These are phyloP conservation scores for Calypte anna DNA, from an alignment of 2,113 vertebrate genomes.

Conservation along the genomic window DNA sequence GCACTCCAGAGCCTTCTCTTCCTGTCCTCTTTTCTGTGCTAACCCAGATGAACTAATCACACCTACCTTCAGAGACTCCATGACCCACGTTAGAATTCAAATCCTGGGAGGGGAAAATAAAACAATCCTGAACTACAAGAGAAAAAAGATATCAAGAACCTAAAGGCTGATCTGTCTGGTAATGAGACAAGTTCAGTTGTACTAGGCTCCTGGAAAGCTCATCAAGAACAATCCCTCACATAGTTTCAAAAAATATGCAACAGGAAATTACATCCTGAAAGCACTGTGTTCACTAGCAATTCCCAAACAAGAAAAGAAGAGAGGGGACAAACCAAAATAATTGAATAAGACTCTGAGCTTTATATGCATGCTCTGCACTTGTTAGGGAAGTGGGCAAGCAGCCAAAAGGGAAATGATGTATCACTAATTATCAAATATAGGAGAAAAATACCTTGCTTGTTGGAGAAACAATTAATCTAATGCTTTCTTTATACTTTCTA, in stretches of 20 bases:
- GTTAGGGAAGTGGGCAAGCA: not conserved
- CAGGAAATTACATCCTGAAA: slow-evolving; percentile 61
- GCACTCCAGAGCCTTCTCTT: not conserved
- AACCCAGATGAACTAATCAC: not conserved
- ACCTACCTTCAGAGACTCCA: not conserved
- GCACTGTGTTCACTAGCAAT: slow-evolving; percentile 38
- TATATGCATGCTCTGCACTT: not conserved
- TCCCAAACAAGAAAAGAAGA: slow-evolving; percentile 6
- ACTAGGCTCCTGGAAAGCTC: slow-evolving; percentile 47
- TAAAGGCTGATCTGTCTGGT: slow-evolving; percentile 24
- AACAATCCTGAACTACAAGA: not conserved
- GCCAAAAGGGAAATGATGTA: not conserved
- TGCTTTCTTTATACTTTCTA: not conserved
- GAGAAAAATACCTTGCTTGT: not conserved
- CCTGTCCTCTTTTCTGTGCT: not conserved
- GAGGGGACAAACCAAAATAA: slow-evolving; percentile 37
- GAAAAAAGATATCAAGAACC: slow-evolving; percentile 13
- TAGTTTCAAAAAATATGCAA: slow-evolving; percentile 61
- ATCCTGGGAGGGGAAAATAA: not conserved
- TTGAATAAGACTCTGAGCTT: slow-evolving; percentile 16
- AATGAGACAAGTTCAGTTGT: slow-evolving; percentile 49
- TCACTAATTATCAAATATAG: slow-evolving; percentile 3
- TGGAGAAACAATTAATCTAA: not conserved
- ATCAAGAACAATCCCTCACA: slow-evolving; percentile 39
- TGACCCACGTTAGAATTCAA: not conserved